Evolutionary conservation across 2,113 vertebrate species (phyloP).

Genomic region (Macrotis lagotis): DNA sequence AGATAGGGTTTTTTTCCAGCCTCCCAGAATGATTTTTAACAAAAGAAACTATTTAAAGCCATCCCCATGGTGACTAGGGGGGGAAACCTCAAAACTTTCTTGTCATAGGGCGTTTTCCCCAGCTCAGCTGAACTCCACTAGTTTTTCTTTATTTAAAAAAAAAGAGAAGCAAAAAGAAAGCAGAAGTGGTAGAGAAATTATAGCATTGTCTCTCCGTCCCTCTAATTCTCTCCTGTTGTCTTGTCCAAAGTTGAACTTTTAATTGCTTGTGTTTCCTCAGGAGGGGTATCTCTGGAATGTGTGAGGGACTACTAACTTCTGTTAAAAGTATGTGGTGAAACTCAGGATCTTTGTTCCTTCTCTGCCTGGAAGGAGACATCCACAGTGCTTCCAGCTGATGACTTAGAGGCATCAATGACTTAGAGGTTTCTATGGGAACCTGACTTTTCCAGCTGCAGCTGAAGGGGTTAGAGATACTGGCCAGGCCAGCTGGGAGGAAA

Average conservation of each 20-base stretch:
- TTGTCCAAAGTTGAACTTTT: not conserved
- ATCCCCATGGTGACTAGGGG: not conserved
- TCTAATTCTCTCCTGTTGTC: not conserved
- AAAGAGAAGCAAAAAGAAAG: not conserved
- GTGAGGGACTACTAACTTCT: fast-evolving
- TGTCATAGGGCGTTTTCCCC: not conserved
- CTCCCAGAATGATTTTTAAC: fast-evolving
- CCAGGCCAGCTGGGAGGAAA: not conserved
- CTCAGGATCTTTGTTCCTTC: not conserved
- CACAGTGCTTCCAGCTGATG: not conserved
- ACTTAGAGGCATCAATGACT: not conserved
- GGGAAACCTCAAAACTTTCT: not conserved
- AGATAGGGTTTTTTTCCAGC: not conserved
- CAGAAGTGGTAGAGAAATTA: not conserved
- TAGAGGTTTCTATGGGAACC: constrained; percentile 43
- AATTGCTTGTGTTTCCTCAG: not conserved
- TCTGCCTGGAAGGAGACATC: not conserved
- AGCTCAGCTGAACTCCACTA: not conserved
- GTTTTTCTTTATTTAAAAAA: not conserved
- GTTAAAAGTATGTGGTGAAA: not conserved
- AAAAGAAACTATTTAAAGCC: not conserved
- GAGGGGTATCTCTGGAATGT: not conserved
- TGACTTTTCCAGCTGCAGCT: not conserved
- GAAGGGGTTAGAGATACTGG: not conserved
- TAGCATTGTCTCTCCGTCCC: not conserved